Evolutionary conservation across 2,113 vertebrate species (phyloP), one percentile per base, ranked within the genome.

Genomic region (Nanger granti): DNA sequence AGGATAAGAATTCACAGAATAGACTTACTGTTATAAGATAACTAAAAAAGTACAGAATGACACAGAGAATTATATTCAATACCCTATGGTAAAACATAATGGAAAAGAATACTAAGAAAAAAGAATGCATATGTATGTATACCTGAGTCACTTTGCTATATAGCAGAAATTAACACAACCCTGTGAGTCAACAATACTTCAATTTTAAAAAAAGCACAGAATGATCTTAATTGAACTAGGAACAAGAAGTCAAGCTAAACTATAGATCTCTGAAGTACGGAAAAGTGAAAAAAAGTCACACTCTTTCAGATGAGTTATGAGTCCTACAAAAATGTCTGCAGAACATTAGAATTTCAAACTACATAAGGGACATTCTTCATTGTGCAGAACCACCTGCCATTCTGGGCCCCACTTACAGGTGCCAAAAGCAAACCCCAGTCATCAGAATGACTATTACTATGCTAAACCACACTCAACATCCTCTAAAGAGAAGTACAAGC

Each of bases 191-290:
- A 83, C 47, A 52, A 52, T 52, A 83, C 80, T 20, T 22, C 80
- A 83, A 34, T 52, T 18, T 52, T 12, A 0, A 29, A 52, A 17
- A 17, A n/a, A 34, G 37, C 6, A 82, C 49, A 55, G 34, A 64
- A 62, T 34, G 9, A 34, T 55, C 49, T 79, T 55, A 49, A 28
- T 1, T 44, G 37, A 82, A 28, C 24, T 14, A 73, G 60, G 44
- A 60, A 44, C 8, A 28, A 9, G 0, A 37, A 47, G 66, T 11
- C 54, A 24, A 55, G 37, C 7, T 49, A 44, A 29, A 59, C 5
- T 17, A 34, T 1, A 28, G 28, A 29, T 8, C 2, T 20, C 4
- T 7, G 22, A 47, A 6, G 7, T 11, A 10, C 7, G 12, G 8
- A 29, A 17, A 9, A 7, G 26, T 2, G 8, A 52, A 31, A 62